Evolutionary conservation across 2,113 vertebrate species (phyloP), one percentile per base, ranked within the genome.

Genomic region (Bagarius yarrelli): DNA sequence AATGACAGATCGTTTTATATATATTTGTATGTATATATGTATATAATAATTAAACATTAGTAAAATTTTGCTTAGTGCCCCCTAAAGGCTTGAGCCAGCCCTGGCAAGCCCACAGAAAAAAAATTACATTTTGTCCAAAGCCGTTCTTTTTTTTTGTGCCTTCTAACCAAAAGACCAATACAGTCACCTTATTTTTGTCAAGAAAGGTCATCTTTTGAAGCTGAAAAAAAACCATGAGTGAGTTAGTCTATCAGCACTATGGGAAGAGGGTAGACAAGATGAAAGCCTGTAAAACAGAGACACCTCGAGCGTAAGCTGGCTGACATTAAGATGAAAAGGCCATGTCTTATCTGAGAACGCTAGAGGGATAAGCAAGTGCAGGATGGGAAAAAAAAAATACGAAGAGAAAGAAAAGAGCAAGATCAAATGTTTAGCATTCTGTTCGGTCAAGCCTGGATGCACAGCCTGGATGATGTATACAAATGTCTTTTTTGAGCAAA

Each of bases 281-380:
- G 76, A 75, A 78, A 67, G 70, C 40, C 44, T 53, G 50, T 47
- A 56, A 81, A 78, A 74, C 44, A 74, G 61, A 77, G 16, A 56
- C 60, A 47, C 16, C 12, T 53, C 47, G 1, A 76, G 36, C 11
- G 57, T 19, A 32, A 53, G 83, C 9, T 50, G 27, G 76, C 60
- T 82, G 83, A 56, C 85, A 82, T 82, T 86, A 56, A 77, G 15
- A 79, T 19, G 40, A 59, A 83, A 86, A 84, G 78, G 66, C 67
- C 66, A 76, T 12, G 63, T 75, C 32, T 81, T 78, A 83, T 83
- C 78, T 14, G 34, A 71, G 72, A 50, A 40, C 0, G 70, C 32
- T 36, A 18, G 30, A 52, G 32, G 67, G 30, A 70, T 74, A 71
- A 76, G 53, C 72, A 36, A 55, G 64, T 32, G 32, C 67, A 0